Conservation (phyloP, 1,140 invertebrate genomes). For the Saccostrea cuccullata region DNA sequence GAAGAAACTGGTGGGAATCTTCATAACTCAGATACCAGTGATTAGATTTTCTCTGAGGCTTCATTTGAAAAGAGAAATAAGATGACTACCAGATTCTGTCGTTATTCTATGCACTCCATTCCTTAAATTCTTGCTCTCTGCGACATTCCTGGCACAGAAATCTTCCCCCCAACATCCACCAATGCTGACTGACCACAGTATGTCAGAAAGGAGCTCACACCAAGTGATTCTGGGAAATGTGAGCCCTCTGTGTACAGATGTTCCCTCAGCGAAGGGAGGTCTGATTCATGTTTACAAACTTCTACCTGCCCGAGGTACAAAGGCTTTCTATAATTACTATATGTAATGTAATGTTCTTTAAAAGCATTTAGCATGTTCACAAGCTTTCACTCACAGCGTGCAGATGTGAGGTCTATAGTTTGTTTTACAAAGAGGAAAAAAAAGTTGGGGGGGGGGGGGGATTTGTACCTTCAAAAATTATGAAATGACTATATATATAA, state of each 20-base stretch:
- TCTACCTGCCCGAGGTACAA: slow-evolving; percentile 19
- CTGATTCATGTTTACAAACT: slow-evolving; percentile 29
- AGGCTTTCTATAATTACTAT: slow-evolving; percentile 29
- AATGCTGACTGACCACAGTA: not conserved
- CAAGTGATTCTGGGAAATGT: not conserved
- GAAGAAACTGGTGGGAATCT: not conserved
- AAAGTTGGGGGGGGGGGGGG: not conserved
- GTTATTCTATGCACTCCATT: not conserved
- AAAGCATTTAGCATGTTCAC: slow-evolving; percentile 29
- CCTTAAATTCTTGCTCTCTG: not conserved
- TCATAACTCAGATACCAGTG: not conserved
- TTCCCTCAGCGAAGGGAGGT: not conserved
- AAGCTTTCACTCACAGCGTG: not conserved
- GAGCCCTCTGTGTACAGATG: not conserved
- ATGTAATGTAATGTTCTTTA: slow-evolving; percentile 35
- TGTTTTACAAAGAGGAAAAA: not conserved
- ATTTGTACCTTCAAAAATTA: not conserved
- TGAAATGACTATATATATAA: not conserved
- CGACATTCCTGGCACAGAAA: not conserved
- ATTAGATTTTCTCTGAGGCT: not conserved
- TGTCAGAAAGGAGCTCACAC: not conserved
- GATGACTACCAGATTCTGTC: not conserved
- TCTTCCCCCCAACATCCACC: not conserved
- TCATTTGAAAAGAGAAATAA: not conserved
- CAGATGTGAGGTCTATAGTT: slow-evolving; percentile 33